These are phyloP conservation scores for Lutraria lutraria DNA, from an alignment of 2,888 invertebrate genomes.

Conservation along the genomic window DNA sequence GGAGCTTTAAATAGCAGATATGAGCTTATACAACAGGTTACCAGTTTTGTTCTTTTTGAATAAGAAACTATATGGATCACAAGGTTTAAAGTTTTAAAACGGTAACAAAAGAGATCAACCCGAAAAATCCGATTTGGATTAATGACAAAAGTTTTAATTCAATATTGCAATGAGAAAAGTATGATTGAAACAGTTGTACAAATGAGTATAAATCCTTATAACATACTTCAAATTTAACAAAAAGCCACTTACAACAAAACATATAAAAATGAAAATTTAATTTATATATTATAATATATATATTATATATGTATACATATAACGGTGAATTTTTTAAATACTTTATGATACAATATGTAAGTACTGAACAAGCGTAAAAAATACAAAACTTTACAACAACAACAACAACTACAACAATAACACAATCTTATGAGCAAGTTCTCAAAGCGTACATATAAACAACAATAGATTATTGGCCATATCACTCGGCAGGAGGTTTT, in stretches of 20 bases:
- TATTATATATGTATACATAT: not conserved
- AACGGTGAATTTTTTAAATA: not conserved
- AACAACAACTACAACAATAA: not conserved
- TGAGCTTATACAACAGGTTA: not conserved
- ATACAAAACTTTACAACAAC: conserved; percentile 4
- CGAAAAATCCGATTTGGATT: conserved; percentile 23
- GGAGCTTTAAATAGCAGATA: not conserved
- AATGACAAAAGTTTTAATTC: conserved; percentile 48
- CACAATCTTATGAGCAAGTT: not conserved
- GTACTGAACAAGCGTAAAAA: not conserved
- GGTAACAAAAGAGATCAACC: conserved; percentile 46
- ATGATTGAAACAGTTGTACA: conserved; percentile 29
- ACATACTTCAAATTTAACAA: conserved; percentile 19
- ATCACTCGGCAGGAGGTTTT: no score
- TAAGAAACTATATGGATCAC: not conserved
- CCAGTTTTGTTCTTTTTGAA: not conserved
- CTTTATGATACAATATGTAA: conserved; percentile 1
- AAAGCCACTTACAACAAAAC: conserved; percentile 2
- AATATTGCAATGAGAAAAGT: conserved; percentile 38
- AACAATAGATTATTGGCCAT: not conserved
- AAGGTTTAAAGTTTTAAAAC: conserved; percentile 19
- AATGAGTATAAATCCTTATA: conserved; percentile 17
- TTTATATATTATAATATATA: not conserved
- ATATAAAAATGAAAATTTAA: not conserved
- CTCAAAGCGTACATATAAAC: not conserved